Base-by-base conservation (phyloP, 2,113 vertebrate species). In the Chaetodon auriga region DNA sequence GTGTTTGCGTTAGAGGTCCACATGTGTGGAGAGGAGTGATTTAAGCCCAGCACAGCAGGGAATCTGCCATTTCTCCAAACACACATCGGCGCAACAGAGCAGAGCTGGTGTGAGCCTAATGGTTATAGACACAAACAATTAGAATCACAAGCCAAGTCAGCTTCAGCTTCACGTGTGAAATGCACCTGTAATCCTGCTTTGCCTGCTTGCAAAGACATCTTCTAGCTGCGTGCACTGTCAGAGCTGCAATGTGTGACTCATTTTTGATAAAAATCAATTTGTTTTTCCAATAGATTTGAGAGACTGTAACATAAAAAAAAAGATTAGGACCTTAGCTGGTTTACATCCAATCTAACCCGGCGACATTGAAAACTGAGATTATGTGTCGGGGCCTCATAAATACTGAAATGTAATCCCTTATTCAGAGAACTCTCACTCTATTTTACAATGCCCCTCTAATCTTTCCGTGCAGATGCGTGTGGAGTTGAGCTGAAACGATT, bases 81-180 rank as follows among this genome's bases (percentile, higher is more conserved):
- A 90, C 82, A 83, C 71, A 83, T 72, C 53, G 51, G 78, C 73
- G 90, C 85, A 87, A 87, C 76, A 77, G 78, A 83, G 77, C 78
- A 75, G 83, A 77, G 78, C 73, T 65, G 54, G 81, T 74, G 81
- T 84, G 88, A 90, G 83, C 64, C 86, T 90, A 91, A 93, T 90
- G 81, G 80, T 83, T 91, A 86, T 84, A 46, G 87, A 88, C 85
- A 83, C 81, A 90, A 90, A 93, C 85, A 83, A 91, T 90, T 88
- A 87, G 74, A 89, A 86, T 80, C 71, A 83, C 51, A 82, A 79
- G 75, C 63, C 70, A 51, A 74, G 61, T 15, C 63, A 8, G 72
- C 48, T 62, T 38, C 45, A 71, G 71, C 25, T 36, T 13, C 19
- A 6, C 11, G 41, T 70, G 57, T 58, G 66, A 57, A 65, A 68